Percentiles rank a stretch among this genome's conserved stretches.
phyloP scores from a whole-genome alignment of 1,140 invertebrate genomes.

The Oedothorax gibbosus region DNA sequence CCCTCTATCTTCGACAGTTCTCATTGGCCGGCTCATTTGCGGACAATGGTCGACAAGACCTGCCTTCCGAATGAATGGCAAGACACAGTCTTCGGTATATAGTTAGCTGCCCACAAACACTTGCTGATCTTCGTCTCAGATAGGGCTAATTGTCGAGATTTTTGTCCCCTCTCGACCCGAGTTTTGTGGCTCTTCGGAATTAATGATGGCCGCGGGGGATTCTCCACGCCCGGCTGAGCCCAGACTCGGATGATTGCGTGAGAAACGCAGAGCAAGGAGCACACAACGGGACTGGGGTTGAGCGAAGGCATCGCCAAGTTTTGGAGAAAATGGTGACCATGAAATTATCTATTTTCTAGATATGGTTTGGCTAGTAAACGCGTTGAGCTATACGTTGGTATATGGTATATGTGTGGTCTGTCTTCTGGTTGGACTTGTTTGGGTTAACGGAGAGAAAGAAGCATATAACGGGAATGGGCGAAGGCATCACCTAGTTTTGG shows the following conservation, averaged over 20 bases:
- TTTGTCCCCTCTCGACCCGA: constrained; percentile 55
- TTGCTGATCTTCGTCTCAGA: constrained; percentile 32
- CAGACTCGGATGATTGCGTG: constrained; percentile 51
- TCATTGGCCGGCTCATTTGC: constrained; percentile 52
- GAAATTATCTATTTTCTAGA: no score
- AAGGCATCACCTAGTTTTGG: no score
- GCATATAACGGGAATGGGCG: no score
- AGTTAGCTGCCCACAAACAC: neutral
- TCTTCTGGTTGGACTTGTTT: no score
- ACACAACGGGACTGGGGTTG: constrained; percentile 31
- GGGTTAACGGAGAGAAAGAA: no score
- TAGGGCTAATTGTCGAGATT: constrained; percentile 57
- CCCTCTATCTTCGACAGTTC: constrained; percentile 32
- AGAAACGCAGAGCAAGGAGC: constrained; percentile 25
- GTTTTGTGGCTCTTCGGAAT: constrained; percentile 51
- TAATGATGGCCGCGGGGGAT: constrained; percentile 43
- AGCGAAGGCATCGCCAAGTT: no score
- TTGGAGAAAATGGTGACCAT: no score
- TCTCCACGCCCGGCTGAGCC: constrained; percentile 39
- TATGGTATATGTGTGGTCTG: no score
- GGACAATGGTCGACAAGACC: constrained; percentile 48
- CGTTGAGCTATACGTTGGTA: no score
- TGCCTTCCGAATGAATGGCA: constrained; percentile 34
- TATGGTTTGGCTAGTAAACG: no score
- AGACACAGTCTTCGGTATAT: constrained; percentile 15